Conservation (phyloP, 2,797 vertebrate genomes). For the Amazona finschi region DNA sequence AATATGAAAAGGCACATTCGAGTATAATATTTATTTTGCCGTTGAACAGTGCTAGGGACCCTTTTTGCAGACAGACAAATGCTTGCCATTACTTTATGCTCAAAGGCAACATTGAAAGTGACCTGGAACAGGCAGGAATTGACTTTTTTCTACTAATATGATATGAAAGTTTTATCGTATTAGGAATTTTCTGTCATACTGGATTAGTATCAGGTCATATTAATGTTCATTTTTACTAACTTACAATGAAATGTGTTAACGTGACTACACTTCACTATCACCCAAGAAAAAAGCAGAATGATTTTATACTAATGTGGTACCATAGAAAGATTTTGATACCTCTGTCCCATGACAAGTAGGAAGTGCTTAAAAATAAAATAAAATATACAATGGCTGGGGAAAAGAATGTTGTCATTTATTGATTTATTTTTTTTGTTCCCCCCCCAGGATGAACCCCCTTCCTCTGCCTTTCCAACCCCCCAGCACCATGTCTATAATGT, state of each 20-base stretch:
- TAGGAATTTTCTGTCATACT: constrained; percentile 74
- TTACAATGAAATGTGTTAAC: constrained; percentile 73
- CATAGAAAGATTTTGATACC: constrained; percentile 36
- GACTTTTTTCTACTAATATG: constrained; percentile 68
- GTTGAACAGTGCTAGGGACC: not conserved
- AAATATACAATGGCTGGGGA: not conserved
- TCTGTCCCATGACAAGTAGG: not conserved
- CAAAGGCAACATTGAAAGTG: constrained; percentile 66
- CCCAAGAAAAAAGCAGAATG: constrained; percentile 1
- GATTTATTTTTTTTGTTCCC: not conserved
- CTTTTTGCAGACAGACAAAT: constrained; percentile 57
- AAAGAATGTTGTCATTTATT: not conserved
- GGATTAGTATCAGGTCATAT: constrained; percentile 70
- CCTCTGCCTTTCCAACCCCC: not conserved
- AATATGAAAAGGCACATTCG: not conserved
- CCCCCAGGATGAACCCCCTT: not conserved
- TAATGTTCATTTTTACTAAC: constrained; percentile 70
- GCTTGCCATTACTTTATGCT: constrained; percentile 47
- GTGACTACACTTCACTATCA: constrained; percentile 48
- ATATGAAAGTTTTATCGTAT: constrained; percentile 77
- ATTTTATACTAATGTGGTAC: constrained; percentile 52
- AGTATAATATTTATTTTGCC: constrained; percentile 1
- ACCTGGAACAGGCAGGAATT: constrained; percentile 68
- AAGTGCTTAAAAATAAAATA: constrained; percentile 13
- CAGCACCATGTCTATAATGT: not conserved